Evolutionary conservation across 1,140 invertebrate genomes (phyloP), one percentile per base, ranked within the genome.

Genomic region (Plutomurus gul): DNA sequence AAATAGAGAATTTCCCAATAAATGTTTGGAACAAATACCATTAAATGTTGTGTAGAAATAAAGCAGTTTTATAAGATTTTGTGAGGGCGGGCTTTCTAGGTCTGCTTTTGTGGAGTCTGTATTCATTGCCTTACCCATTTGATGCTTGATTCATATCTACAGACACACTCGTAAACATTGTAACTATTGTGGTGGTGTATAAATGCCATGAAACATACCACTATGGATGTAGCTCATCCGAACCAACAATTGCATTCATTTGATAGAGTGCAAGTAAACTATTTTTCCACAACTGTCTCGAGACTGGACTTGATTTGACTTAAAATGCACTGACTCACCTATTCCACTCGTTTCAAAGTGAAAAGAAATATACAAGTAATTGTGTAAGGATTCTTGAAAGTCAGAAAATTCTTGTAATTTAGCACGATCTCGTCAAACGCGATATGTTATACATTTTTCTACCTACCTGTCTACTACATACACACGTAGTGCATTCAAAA

Each of bases 351-450:
- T 8, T 47, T 4, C 18, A 10, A 10, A 30, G 11, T 36, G 25
- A 36, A 33, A 65, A 5, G 51, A 56, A 56, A n/a, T n/a, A n/a
- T n/a, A n/a, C n/a, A n/a, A 22, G 30, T 65, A 72, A 72, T 40
- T 72, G 37, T 72, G 36, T 72, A 22, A 43, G 70, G 18, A 72
- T 72, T 72, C 36, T 43, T 72, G 37, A 40, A 72, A 39, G 70
- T 43, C 36, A 40, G 70, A 72, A 72, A 40, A 72, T 72, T 72
- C 70, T 37, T 72, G 70, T 72, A 72, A 72, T 72, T 72, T 72
- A 72, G 70, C 70, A 72, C 70, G 70, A 72, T 72, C 70, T 43
- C 20, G n/a, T 18, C 20, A 7, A 22, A 51, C 47, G 13, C 20
- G 7, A 20, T 10, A 25, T 1, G 47, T 51, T 22, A 51, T 51